Evolutionary conservation across 2,888 invertebrate genomes (phyloP), one percentile per base, ranked within the genome.

Genomic region (Agonopterix alstromeriana): DNA sequence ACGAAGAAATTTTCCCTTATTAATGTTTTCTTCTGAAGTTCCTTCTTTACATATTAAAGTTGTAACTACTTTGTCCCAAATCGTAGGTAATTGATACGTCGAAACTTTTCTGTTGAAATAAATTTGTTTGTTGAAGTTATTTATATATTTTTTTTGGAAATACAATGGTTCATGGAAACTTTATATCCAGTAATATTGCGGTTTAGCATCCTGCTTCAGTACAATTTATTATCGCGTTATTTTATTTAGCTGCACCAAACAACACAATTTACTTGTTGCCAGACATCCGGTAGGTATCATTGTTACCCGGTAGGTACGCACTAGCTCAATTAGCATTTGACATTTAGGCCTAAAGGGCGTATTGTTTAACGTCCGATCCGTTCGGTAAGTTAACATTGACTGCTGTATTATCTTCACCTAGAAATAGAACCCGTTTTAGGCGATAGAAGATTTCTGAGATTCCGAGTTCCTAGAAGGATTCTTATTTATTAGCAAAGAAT

Each of bases 261-360:
- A 27, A 27, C 27, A 27, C 58, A 61, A 62, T 65, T 61, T 54
- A 58, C 54, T 50, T 59, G 54, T 35, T 7, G 46, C 51, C 53
- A 57, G 54, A 63, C 58, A 67, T 67, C 67, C 69, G 67, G 66
- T 63, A 57, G 61, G 53, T 64, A 61, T 65, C 58, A 56, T 27
- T 27, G 27, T 27, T 52, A 57, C 53, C 51, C 55, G 59, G 56
- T 55, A 59, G 63, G 50, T 27, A 27, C 27, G 63, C 54, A 56
- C 55, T 27, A 60, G 60, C 60, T 65, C 63, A 65, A 73, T 74
- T 70, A 73, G 57, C 60, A 63, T 61, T 67, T 69, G 67, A 70
- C 68, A 67, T 70, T 68, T 67, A 60, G 60, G 67, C 62, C 60
- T 58, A 63, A 67, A 68, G 65, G 67, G 57, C 61, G 56, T 61